phyloP scores from a whole-genome alignment of 2,797 vertebrate genomes.

The Gallinago nigripennis region DNA sequence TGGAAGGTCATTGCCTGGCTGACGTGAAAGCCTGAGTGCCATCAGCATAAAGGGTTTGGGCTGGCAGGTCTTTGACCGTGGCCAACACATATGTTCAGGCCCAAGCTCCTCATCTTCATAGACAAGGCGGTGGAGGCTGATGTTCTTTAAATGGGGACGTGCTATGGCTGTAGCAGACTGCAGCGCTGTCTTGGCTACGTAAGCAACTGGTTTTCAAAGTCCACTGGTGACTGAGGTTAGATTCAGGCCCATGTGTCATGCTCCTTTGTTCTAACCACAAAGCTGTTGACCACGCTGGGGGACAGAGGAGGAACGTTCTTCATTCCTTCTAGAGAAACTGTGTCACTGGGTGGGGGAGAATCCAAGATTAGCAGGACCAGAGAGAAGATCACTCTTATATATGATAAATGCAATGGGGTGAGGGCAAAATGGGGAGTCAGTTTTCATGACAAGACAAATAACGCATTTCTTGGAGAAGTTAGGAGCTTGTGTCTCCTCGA shows the following conservation, averaged over 20 bases:
- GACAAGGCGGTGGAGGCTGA: background rate
- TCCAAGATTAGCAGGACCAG: background rate
- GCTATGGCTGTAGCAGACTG: background rate
- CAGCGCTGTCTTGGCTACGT: background rate
- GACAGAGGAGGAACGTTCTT: background rate
- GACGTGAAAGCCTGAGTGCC: background rate
- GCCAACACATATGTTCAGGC: accelerated
- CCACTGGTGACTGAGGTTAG: background rate
- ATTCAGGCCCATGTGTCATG: background rate
- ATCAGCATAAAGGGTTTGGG: background rate
- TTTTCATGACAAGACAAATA: background rate
- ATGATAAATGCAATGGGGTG: background rate
- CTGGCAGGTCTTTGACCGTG: background rate
- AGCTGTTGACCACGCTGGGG: background rate
- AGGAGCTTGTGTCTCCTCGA: background rate
- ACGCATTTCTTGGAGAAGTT: background rate
- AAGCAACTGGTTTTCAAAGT: slow-evolving; percentile 8
- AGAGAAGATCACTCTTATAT: background rate
- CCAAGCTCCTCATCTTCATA: background rate
- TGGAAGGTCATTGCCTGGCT: background rate
- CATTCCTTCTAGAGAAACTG: background rate
- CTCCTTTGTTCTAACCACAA: slow-evolving; percentile 37
- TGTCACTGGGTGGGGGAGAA: background rate
- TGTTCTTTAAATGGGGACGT: background rate
- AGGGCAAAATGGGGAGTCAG: background rate